A percentile compares a stretch with the other conserved stretches of the same genome.
Evolutionary conservation across 2,113 vertebrate species (phyloP).

Genomic region (Ivindomyrus marchei): DNA sequence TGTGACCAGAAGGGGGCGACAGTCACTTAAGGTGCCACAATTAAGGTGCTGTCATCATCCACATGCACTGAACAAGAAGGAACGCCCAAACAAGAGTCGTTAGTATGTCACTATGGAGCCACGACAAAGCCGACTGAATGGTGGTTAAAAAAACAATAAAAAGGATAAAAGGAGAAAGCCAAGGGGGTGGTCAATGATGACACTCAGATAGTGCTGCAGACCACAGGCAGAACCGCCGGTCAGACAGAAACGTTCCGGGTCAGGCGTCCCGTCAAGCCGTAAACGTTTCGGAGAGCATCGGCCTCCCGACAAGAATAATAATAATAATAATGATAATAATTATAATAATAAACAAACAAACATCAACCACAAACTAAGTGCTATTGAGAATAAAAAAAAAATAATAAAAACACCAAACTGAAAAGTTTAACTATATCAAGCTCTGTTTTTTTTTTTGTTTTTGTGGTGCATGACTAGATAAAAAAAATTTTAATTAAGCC

Average conservation of each 20-base stretch:
- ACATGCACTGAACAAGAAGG: constrained; percentile 12
- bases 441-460: neutral
- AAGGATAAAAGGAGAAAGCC: constrained; percentile 31
- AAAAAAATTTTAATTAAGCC: neutral
- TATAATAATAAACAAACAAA: neutral
- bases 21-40: neutral
- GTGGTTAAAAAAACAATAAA: constrained; percentile 31
- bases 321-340: constrained; percentile 1
- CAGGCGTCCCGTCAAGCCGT: neutral
- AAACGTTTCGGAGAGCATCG: neutral
- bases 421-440: constrained; percentile 17
- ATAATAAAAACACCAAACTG: constrained; percentile 26
- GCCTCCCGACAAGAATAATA: constrained; percentile 19
- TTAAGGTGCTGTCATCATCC: neutral
- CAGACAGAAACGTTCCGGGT: neutral
- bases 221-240: constrained; percentile 26
- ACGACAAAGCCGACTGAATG: constrained; percentile 61
- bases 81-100: constrained; percentile 25
- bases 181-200: constrained; percentile 46
- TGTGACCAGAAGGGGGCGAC: neutral
- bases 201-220: constrained; percentile 51
- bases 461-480: neutral
- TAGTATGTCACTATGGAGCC: constrained; percentile 45
- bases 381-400: neutral
- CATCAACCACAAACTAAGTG: constrained; percentile 15